Evolutionary conservation across 23 tunicate genomes (phyloP), one percentile per base, ranked within the genome.

Genomic region (Clavelina lepadiformis): DNA sequence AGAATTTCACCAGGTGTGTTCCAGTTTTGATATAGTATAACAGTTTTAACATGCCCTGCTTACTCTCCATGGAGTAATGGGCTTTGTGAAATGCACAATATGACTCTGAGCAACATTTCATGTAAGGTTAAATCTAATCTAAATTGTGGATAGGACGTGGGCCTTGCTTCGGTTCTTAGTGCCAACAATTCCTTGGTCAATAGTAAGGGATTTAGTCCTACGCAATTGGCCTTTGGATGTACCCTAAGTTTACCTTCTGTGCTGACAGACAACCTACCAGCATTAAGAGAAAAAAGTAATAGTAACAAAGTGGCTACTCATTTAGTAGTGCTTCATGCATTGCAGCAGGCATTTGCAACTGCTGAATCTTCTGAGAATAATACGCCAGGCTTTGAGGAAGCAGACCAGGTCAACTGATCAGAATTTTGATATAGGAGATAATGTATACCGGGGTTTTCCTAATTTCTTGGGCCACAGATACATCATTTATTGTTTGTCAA

Each of bases 21-120:
- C 3, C 3, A 5, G 23, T 23, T 68, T 46, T 68, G 28, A 27
- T 8, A 68, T 68, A 19, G 20, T n/a, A n/a, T n/a, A n/a, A n/a
- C 31, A 5, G 73, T 68, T 29, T 26, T 26, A 15, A 68, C 73
- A 3, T 29, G 60, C 5, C 60, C 73, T 47, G 36, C 73, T 11
- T 51, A 47, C 23, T 46, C 58, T 47, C 58, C 73, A 1, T 68
- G 73, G 73, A 50, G 60, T 25, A 47, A 68, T 46, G 73, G 73
- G 29, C 7, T 68, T 2, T 50, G 56, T 5, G 73, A 68, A 47
- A 68, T 59, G 30, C 73, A 68, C 38, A 68, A 68, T 15, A 5
- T 4, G n/a, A 68, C 38, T 6, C 3, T 68, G 33, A 68, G 38
- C 1, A 41, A 68, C 1, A 46, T 49, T 11, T 1, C 51, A 27